Conservation (phyloP, 2,113 vertebrate species). For the Pluvianellus socialis region DNA sequence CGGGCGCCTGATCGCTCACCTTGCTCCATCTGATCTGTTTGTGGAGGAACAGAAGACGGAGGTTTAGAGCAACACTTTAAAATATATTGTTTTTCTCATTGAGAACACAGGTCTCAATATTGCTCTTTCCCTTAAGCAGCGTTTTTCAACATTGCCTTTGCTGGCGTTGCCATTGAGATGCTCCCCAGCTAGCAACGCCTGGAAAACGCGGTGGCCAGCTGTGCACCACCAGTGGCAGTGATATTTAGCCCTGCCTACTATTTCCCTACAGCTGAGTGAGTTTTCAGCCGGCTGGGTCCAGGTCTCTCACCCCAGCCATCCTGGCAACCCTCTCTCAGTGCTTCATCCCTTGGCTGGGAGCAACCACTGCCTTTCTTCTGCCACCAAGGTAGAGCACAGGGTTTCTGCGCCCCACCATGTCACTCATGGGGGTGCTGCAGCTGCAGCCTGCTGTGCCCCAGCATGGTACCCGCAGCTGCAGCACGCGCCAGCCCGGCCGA, state of each 20-base stretch:
- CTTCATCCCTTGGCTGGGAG: background rate
- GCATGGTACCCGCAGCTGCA: rapidly evolving
- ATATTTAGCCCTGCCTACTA: background rate
- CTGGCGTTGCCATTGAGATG: background rate
- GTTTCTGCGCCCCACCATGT: rapidly evolving
- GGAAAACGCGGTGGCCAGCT: background rate
- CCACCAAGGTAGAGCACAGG: rapidly evolving
- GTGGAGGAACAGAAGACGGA: background rate
- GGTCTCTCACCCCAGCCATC: background rate
- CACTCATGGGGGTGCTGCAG: background rate
- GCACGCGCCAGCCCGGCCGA: rapidly evolving
- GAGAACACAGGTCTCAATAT: background rate
- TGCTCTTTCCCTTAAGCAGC: background rate
- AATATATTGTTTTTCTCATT: background rate
- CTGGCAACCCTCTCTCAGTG: background rate
- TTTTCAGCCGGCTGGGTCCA: background rate
- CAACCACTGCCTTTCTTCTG: background rate
- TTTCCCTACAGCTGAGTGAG: background rate
- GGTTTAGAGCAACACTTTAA: background rate
- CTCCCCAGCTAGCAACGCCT: background rate
- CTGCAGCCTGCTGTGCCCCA: background rate
- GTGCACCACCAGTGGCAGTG: background rate
- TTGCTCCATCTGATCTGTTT: background rate
- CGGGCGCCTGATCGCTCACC: background rate
- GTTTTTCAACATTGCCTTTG: background rate